Evolutionary conservation across 2,888 invertebrate species (phyloP).

Genomic region (Agrilus biguttatus): DNA sequence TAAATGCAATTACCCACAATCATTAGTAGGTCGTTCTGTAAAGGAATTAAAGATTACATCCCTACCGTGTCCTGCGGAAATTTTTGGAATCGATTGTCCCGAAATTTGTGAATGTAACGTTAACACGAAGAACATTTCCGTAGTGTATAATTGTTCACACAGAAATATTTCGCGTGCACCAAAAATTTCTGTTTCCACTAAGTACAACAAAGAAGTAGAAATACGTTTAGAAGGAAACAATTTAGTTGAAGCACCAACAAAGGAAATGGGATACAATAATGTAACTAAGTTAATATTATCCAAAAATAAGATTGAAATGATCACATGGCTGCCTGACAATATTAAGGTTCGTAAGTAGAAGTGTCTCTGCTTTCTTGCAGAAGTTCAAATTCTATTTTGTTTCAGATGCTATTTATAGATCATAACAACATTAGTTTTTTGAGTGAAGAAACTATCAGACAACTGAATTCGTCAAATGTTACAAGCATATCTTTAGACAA

Average conservation of each 20-base stretch:
- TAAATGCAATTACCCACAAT: slow-evolving; percentile 30
- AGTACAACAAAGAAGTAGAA: slow-evolving; percentile 11
- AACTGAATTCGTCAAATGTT: slow-evolving; percentile 28
- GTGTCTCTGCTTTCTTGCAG: slow-evolving; percentile 2
- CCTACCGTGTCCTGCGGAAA: slow-evolving; percentile 34
- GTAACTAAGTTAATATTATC: slow-evolving; percentile 36
- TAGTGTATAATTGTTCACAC: slow-evolving; percentile 40
- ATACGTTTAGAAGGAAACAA: slow-evolving; percentile 17
- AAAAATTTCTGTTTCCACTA: slow-evolving; percentile 9
- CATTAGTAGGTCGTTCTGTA: slow-evolving; percentile 16
- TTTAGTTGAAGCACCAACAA: slow-evolving; percentile 6
- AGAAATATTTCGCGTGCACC: slow-evolving; percentile 34
- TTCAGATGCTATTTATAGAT: slow-evolving; percentile 35
- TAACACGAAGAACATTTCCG: slow-evolving; percentile 31
- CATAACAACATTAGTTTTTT: slow-evolving; percentile 40
- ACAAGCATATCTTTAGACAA: slow-evolving; percentile 1
- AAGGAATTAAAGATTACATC: slow-evolving; percentile 27
- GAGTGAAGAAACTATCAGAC: slow-evolving; percentile 28
- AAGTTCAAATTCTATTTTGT: slow-evolving; percentile 4
- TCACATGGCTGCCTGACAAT: slow-evolving; percentile 30
- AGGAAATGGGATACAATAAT: slow-evolving; percentile 29
- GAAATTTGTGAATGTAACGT: slow-evolving; percentile 36
- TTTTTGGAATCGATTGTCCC: slow-evolving; percentile 27
- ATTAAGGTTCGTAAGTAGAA: slow-evolving; percentile 24
- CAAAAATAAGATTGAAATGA: slow-evolving; percentile 33